These are phyloP conservation scores for Hydrozoanthus tunicans DNA, from an alignment of 64 coral and sea anemone species.

Conservation along the genomic window DNA sequence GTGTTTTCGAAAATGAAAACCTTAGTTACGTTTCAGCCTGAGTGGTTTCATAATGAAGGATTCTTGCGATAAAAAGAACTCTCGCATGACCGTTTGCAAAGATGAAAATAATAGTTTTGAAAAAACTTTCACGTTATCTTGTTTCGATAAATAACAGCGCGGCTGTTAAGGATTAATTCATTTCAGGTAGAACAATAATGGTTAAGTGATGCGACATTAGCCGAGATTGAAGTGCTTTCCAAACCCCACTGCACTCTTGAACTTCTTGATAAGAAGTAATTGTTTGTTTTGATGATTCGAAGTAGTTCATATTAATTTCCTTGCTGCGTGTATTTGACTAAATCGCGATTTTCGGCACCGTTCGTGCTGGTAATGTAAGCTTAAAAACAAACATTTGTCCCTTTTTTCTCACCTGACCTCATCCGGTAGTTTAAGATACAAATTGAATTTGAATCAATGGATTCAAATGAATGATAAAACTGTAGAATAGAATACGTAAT, in stretches of 20 bases:
- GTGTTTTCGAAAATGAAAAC: not conserved
- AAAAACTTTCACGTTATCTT: conserved; percentile 26
- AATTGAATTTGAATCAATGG: too few species aligned
- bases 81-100: conserved; percentile 12
- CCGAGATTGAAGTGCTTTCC: not conserved
- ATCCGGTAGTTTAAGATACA: not conserved
- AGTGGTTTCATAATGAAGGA: not conserved
- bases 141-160: conserved; percentile 18
- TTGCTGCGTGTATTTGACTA: not conserved
- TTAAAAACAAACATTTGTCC: not conserved
- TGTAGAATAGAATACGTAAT: too few species aligned
- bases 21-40: not conserved
- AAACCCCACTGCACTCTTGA: not conserved
- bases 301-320: not conserved
- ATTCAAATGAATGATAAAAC: too few species aligned
- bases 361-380: not conserved
- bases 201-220: conserved; percentile 5
- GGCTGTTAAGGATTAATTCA: not conserved
- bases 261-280: conserved; percentile 1
- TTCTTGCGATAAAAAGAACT: not conserved
- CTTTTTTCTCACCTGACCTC: not conserved
- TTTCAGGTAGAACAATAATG: conserved; percentile 18
- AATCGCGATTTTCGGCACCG: not conserved
- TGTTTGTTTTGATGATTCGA: not conserved
- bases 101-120: conserved; percentile 32